A percentile compares a stretch with the other conserved stretches of the same genome.
Evolutionary conservation across 2,113 vertebrate species (phyloP).

Genomic region (Calidris pugnax): DNA sequence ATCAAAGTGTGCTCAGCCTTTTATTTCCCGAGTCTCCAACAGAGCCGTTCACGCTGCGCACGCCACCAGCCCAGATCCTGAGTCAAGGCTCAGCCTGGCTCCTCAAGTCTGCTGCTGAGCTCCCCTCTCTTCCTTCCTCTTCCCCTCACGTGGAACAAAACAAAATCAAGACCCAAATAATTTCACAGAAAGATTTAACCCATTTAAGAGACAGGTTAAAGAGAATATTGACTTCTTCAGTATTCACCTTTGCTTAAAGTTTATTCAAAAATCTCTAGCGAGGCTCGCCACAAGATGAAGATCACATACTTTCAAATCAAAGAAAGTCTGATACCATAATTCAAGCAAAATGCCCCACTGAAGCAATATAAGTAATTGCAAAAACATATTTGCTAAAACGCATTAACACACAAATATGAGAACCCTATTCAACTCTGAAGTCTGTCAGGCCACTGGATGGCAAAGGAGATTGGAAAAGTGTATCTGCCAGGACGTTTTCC

Average conservation of each 20-base stretch:
- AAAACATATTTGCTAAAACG: background rate
- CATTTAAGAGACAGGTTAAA: background rate
- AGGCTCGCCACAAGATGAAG: background rate
- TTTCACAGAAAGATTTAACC: background rate
- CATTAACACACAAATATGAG: background rate
- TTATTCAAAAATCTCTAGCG: background rate
- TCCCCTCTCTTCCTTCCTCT: background rate
- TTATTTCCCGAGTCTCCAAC: background rate
- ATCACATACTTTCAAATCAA: background rate
- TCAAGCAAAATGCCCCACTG: background rate
- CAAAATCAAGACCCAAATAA: background rate
- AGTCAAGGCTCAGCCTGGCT: background rate
- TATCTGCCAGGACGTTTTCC: background rate
- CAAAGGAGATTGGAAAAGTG: background rate
- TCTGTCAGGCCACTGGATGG: background rate
- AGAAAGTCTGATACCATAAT: background rate
- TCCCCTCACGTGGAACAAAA: background rate
- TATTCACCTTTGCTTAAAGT: background rate
- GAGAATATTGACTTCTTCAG: background rate
- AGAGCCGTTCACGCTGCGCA: background rate
- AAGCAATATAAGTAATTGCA: background rate
- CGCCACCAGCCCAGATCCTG: rapidly evolving
- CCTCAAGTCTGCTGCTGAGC: background rate
- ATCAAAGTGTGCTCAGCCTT: background rate
- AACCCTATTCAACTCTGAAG: background rate